A percentile compares a stretch with the other conserved stretches of the same genome.
phyloP scores from a whole-genome alignment of 2,113 vertebrate species.

The Oreotragus oreotragus region DNA sequence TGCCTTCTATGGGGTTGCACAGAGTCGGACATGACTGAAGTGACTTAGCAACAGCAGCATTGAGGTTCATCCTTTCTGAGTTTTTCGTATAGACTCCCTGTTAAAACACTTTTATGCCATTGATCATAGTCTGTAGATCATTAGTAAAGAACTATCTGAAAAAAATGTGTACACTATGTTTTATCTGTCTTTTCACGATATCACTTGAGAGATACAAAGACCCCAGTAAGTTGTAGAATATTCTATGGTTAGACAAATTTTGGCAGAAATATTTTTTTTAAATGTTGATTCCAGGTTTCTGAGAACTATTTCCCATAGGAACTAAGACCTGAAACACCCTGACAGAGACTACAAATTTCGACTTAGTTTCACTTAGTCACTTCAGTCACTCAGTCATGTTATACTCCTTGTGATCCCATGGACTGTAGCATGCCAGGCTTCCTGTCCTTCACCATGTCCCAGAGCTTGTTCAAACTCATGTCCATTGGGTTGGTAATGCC shows the following conservation, averaged over 20 bases:
- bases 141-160: neutral
- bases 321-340: neutral
- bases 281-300: neutral
- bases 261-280: neutral
- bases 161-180: neutral
- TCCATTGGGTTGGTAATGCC: neutral
- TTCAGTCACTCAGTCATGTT: neutral
- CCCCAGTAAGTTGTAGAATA: neutral
- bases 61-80: neutral
- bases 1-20: too few species aligned
- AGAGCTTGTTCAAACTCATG: neutral
- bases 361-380: neutral
- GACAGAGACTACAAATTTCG: neutral
- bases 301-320: neutral
- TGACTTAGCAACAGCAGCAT: too few species aligned
- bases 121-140: neutral
- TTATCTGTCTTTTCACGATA: neutral
- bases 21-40: too few species aligned
- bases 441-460: neutral
- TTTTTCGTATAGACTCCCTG: neutral
- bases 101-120: neutral
- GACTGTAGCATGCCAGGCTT: neutral
- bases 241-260: neutral
- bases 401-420: neutral
- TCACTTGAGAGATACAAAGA: neutral